Conservation (phyloP, 2,797 vertebrate genomes). For the Mormyrus proboscirostris region DNA sequence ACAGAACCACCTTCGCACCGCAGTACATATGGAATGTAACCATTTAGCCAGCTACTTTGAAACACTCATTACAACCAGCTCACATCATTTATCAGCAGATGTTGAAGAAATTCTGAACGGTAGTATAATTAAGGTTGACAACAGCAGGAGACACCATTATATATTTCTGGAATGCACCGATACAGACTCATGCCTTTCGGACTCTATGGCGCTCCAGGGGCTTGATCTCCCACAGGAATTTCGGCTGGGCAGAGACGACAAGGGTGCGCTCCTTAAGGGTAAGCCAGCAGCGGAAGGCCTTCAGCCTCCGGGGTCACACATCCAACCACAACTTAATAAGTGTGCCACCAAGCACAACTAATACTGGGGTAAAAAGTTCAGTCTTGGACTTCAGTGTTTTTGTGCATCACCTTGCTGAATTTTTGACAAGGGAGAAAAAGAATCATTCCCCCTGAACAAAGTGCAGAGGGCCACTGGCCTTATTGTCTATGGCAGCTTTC, state of each 20-base stretch:
- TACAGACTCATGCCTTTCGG: neutral
- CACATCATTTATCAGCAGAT: neutral
- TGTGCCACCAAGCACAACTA: neutral
- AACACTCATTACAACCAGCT: neutral
- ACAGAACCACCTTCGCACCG: neutral
- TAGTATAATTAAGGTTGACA: neutral
- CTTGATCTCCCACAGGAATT: neutral
- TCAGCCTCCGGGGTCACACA: neutral
- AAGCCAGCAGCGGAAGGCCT: neutral
- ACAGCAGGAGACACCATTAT: neutral
- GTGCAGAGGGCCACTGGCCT: neutral
- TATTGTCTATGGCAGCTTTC: neutral
- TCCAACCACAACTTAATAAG: neutral
- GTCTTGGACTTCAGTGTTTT: neutral
- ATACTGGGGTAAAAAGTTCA: slow-evolving; percentile 24
- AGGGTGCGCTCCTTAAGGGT: neutral
- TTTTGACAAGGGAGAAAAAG: slow-evolving; percentile 12
- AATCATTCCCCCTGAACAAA: neutral
- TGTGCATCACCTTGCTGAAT: neutral
- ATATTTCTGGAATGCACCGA: neutral
- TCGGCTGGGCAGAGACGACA: neutral
- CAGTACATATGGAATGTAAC: neutral
- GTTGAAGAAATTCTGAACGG: neutral
- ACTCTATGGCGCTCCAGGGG: no score
- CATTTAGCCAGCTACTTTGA: neutral